Evolutionary conservation across 2,888 invertebrate species (phyloP).

Genomic region (Polymixis flavicincta): DNA sequence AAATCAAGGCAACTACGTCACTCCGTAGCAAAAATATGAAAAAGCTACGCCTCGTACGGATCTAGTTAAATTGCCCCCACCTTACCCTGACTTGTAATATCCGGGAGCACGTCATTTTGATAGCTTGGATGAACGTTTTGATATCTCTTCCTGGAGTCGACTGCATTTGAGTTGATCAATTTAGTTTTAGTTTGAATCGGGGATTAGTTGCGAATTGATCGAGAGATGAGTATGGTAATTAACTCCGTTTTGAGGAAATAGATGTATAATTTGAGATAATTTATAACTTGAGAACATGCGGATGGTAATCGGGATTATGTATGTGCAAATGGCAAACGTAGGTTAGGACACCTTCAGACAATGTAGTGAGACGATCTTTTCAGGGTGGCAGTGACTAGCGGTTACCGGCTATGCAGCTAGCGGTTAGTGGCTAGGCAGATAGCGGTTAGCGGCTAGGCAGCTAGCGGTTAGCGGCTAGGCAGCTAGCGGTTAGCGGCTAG

Average conservation of each 20-base stretch:
- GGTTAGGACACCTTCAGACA: too few relatives aligned
- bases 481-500: too few relatives aligned
- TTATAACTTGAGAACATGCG: not conserved
- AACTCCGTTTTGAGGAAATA: constrained; percentile 17
- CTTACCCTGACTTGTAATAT: constrained; percentile 72
- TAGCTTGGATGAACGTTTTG: constrained; percentile 64
- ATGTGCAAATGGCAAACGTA: not conserved
- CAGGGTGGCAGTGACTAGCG: too few relatives aligned
- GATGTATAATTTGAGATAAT: not conserved
- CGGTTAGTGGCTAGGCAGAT: too few relatives aligned
- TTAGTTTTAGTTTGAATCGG: constrained; percentile 51
- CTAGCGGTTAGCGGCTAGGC: too few relatives aligned
- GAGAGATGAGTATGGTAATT: constrained; percentile 12
- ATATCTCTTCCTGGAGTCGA: constrained; percentile 68
- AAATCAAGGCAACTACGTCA: constrained; percentile 20
- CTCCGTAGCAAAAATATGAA: constrained; percentile 28
- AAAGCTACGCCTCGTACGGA: constrained; percentile 22
- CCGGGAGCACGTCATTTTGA: constrained; percentile 69
- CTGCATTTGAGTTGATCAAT: constrained; percentile 54
- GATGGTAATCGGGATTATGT: not conserved
- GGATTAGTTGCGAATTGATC: constrained; percentile 33
- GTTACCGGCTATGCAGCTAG: too few relatives aligned
- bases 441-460: too few relatives aligned
- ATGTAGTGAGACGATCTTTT: too few relatives aligned
- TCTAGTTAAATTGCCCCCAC: constrained; percentile 50